Evolutionary conservation across 2,113 vertebrate species (phyloP).

Genomic region (Scomber colias): DNA sequence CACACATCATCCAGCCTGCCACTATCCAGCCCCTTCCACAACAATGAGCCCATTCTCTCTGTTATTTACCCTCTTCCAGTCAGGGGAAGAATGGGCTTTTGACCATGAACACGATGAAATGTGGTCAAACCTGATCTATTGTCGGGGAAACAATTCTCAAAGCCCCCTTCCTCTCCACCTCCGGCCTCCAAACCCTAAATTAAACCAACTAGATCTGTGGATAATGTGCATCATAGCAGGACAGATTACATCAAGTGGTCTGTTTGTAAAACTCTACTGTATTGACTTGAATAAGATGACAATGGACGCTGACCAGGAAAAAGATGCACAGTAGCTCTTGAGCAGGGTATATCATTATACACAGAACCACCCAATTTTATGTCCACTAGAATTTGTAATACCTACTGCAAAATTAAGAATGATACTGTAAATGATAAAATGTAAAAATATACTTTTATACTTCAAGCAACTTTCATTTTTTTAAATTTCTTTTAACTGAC

Average conservation of each 20-base stretch:
- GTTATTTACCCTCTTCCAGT: conserved; percentile 78
- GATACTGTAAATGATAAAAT: not conserved
- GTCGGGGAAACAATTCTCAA: conserved; percentile 66
- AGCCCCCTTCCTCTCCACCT: conserved; percentile 27
- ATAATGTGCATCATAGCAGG: conserved; percentile 52
- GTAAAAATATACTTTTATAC: not conserved
- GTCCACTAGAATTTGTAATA: not conserved
- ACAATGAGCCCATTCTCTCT: conserved; percentile 86
- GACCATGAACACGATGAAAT: conserved; percentile 77
- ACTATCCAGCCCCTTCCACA: conserved; percentile 81
- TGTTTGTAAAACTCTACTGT: conserved; percentile 26
- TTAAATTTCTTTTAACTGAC: too few species aligned
- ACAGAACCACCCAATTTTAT: not conserved
- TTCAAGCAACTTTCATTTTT: not conserved
- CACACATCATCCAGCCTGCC: conserved; percentile 84
- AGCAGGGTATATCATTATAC: not conserved
- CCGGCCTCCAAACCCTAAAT: conserved; percentile 42
- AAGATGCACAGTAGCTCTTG: conserved; percentile 20
- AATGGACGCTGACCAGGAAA: conserved; percentile 1
- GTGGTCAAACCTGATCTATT: conserved; percentile 80
- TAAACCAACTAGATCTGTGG: conserved; percentile 58
- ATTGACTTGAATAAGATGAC: conserved; percentile 26
- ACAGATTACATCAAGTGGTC: conserved; percentile 30
- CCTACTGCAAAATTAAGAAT: not conserved
- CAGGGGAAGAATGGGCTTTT: conserved; percentile 76